These are phyloP conservation scores for Phenganax marumi DNA, from an alignment of 92 coral and sea anemone species.

Conservation along the genomic window DNA sequence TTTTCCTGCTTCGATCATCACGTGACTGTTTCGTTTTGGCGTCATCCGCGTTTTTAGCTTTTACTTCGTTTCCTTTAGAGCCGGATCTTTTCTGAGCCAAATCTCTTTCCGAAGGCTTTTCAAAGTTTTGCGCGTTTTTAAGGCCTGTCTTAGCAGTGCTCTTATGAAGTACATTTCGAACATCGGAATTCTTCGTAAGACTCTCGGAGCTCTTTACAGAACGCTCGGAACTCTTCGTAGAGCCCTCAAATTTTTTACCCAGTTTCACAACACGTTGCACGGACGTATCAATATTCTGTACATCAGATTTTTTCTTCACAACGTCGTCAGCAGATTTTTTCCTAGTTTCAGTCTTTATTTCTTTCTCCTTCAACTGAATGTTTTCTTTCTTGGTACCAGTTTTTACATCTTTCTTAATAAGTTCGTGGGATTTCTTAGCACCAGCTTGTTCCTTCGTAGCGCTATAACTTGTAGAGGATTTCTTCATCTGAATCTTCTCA, in stretches of 20 bases:
- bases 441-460: too few relatives aligned
- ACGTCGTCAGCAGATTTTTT: not conserved
- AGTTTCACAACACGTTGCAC: not conserved
- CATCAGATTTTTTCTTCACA: constrained; percentile 11
- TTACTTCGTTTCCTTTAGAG: not conserved
- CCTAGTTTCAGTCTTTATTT: not conserved
- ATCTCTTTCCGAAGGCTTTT: not conserved
- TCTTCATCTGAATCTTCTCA: not conserved
- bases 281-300: not conserved
- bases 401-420: too few relatives aligned
- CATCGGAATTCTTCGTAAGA: not conserved
- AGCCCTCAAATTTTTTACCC: not conserved
- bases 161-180: not conserved
- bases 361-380: not conserved
- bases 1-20: not conserved
- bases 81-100: not conserved
- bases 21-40: too few relatives aligned
- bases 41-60: not conserved
- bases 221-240: too few relatives aligned
- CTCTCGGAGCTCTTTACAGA: too few relatives aligned
- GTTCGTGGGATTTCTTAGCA: too few relatives aligned
- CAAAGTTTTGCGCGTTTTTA: not conserved
- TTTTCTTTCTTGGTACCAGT: too few relatives aligned
- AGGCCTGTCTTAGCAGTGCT: not conserved
- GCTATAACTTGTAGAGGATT: not conserved